These are phyloP conservation scores for Pissodes strobi DNA, from an alignment of 1,140 invertebrate species.

Conservation along the genomic window DNA sequence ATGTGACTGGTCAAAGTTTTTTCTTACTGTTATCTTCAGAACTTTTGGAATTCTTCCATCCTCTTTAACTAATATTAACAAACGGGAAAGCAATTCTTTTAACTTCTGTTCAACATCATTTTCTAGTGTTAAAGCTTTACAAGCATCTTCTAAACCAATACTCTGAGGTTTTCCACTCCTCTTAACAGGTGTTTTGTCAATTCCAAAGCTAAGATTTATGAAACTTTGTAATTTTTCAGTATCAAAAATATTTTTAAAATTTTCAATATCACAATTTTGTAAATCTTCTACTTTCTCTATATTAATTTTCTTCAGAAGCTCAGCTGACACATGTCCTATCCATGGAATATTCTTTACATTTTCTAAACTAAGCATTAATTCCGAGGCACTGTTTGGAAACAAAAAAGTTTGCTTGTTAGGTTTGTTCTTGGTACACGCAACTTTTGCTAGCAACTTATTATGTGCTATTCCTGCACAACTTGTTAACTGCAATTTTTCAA, in stretches of 20 bases:
- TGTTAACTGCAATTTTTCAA: constrained; percentile 70
- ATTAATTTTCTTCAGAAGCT: constrained; percentile 65
- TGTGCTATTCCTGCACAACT: constrained; percentile 81
- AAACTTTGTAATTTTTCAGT: constrained; percentile 69
- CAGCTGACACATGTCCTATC: constrained; percentile 69
- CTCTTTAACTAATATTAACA: constrained; percentile 71
- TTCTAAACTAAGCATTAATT: constrained; percentile 66
- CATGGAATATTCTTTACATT: constrained; percentile 70
- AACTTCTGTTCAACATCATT: constrained; percentile 73
- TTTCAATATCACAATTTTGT: constrained; percentile 63
- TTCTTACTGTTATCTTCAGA: constrained; percentile 73
- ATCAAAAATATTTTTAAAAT: constrained; percentile 66
- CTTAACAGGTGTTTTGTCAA: constrained; percentile 72
- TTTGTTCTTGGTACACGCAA: constrained; percentile 74
- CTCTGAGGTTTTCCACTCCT: constrained; percentile 69
- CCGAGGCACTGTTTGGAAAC: constrained; percentile 67
- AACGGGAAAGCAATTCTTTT: constrained; percentile 66
- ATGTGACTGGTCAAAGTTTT: constrained; percentile 64
- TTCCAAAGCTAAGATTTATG: constrained; percentile 70
- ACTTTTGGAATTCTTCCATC: constrained; percentile 76
- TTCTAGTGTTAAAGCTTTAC: constrained; percentile 67
- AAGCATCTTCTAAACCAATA: constrained; percentile 75
- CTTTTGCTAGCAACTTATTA: constrained; percentile 82
- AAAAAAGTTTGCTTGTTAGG: constrained; percentile 81
- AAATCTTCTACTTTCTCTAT: constrained; percentile 69